These are phyloP conservation scores for Oryzias dopingdopingensis DNA, from an alignment of 2,797 vertebrate species.

Conservation along the genomic window DNA sequence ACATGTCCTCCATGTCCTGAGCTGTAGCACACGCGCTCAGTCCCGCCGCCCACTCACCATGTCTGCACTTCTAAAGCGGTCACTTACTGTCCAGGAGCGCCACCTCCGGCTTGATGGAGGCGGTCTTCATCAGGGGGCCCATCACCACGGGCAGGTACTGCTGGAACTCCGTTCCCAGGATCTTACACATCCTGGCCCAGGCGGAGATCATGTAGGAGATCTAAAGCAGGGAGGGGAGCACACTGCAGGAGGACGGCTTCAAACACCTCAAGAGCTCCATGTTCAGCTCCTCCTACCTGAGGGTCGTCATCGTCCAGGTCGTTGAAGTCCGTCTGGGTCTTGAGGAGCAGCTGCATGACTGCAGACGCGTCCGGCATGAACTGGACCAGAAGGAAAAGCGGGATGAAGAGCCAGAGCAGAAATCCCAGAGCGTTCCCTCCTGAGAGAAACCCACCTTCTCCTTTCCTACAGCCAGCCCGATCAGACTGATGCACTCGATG, in stretches of 20 bases:
- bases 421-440: background rate
- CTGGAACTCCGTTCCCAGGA: slow-evolving; percentile 97
- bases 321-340: slow-evolving; percentile 96
- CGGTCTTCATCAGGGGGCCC: slow-evolving; percentile 98
- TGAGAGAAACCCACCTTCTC: slow-evolving; percentile 75
- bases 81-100: slow-evolving; percentile 93
- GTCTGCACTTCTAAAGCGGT: too few relatives aligned
- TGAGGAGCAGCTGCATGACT: slow-evolving; percentile 96
- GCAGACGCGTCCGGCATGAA: slow-evolving; percentile 99
- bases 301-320: slow-evolving; percentile 98
- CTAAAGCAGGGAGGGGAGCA: slow-evolving; percentile 55
- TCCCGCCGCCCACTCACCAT: too few relatives aligned
- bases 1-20: slow-evolving; percentile 99
- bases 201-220: slow-evolving; percentile 99
- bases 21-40: slow-evolving; percentile 64
- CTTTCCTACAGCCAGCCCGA: slow-evolving; percentile 96
- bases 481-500: slow-evolving; percentile 98
- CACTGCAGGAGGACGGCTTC: accelerated
- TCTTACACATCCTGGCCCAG: slow-evolving; percentile 99
- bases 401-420: background rate
- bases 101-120: slow-evolving; percentile 98
- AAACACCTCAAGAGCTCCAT: accelerated
- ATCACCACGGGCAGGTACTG: slow-evolving; percentile 98
- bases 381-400: slow-evolving; percentile 55
- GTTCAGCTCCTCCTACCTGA: slow-evolving; percentile 71